Conservation (phyloP, 92 coral and sea anemone genomes). For the Porites evermanni region DNA sequence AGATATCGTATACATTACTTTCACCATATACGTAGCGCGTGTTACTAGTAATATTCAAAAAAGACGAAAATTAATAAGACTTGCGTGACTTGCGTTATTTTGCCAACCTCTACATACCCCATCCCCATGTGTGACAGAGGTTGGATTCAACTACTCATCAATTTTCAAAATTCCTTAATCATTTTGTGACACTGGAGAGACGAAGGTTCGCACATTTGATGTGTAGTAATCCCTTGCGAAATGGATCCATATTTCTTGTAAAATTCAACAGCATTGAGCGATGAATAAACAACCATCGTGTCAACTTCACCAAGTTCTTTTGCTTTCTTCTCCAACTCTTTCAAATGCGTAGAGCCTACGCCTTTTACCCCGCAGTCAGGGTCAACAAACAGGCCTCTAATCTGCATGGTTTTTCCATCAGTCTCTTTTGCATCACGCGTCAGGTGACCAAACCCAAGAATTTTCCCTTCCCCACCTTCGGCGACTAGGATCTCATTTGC, state of each 20-base stretch:
- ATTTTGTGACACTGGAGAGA: slow-evolving; percentile 48
- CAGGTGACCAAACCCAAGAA: slow-evolving; percentile 87
- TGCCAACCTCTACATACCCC: not conserved
- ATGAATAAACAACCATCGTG: slow-evolving; percentile 61
- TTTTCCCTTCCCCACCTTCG: slow-evolving; percentile 14
- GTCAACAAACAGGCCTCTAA: slow-evolving; percentile 80
- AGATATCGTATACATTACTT: too few species aligned
- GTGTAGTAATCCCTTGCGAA: slow-evolving; percentile 10
- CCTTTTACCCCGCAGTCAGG: slow-evolving; percentile 71
- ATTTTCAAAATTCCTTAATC: slow-evolving; percentile 29
- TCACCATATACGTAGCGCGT: too few species aligned
- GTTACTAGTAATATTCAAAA: too few species aligned
- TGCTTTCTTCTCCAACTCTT: slow-evolving; percentile 67
- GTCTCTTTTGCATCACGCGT: not conserved
- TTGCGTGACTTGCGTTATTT: too few species aligned
- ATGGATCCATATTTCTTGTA: slow-evolving; percentile 80
- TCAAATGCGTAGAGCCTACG: slow-evolving; percentile 65
- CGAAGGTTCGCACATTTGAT: slow-evolving; percentile 41
- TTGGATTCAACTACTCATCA: too few species aligned
- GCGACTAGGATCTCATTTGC: slow-evolving; percentile 73
- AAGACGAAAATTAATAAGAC: too few species aligned
- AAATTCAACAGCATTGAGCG: slow-evolving; percentile 85
- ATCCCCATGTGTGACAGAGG: not conserved
- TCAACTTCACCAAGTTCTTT: slow-evolving; percentile 40
- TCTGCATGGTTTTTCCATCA: slow-evolving; percentile 18